Base-by-base conservation (phyloP, 2,797 vertebrate species). In the Micropoecilia bifurca region DNA sequence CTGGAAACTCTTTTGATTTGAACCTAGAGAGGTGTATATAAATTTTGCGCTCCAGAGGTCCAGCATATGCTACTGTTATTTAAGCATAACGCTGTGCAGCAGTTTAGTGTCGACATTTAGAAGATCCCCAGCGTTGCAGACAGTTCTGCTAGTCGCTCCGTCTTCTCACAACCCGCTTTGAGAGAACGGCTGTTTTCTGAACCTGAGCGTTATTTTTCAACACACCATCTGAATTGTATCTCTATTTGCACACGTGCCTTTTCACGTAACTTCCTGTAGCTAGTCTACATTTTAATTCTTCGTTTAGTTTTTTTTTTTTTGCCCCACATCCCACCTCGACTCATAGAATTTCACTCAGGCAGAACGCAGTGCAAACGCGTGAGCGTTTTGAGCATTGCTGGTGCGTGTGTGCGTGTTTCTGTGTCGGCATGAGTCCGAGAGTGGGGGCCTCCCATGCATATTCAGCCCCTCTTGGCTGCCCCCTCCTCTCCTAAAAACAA, bases 371-470 rank as follows among this genome's bases (percentile, higher is more conserved):
- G 14, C 33, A 74, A 25, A 12, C 25, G 71, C 13, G 41, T 16
- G 41, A 45, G 12, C 7, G 41, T 43, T 41, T 20, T 41, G 20
- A 9, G 63, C 41, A 22, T 22, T 22, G 4, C 0, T 2, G 33
- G 71, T 71, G 69, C 18, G 33, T 3, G 7, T 0, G 18, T 63
- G 59, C 45, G 25, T 72, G 28, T 77, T 30, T 76, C 75, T 75
- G 66, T 76, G 71, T 57, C 0, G 28, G 81, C 41, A 81, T 84
- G 83, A 69, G 74, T 74, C 41, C 61, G 18, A 47, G 18, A 47
- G 30, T 75, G 43, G 76, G 57, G 39, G 28, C 4, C 63, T 77
- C 57, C 43, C 28, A 36, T 81, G 78, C 82, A 77, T 89, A 80
- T 80, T 79, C 76, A 73, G 72, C 78, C 53, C 74, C 69, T 59